Percentiles rank a stretch among this genome's conserved stretches.
These are phyloP conservation scores for Nyctibius grandis DNA, from an alignment of 2,797 vertebrate species.

Conservation along the genomic window DNA sequence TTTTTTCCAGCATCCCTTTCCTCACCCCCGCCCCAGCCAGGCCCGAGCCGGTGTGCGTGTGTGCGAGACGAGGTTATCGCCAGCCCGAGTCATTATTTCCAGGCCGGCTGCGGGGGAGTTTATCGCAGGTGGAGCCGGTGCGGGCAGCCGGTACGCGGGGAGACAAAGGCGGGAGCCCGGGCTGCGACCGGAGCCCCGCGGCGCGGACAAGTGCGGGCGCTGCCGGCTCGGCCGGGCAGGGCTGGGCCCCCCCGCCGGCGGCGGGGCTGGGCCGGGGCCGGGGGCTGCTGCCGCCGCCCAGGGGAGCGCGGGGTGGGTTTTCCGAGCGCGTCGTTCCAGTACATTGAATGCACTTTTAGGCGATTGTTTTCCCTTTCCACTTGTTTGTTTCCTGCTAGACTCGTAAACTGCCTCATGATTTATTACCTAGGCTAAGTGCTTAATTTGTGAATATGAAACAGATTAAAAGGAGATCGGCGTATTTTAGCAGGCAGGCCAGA, in stretches of 20 bases:
- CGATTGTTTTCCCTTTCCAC: constrained; percentile 72
- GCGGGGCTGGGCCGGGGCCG: not conserved
- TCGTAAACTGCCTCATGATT: constrained; percentile 80
- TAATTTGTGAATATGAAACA: constrained; percentile 84
- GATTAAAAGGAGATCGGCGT: constrained; percentile 80
- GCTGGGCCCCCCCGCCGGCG: not conserved
- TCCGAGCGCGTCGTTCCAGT: constrained; percentile 35
- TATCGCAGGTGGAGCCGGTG: constrained; percentile 11
- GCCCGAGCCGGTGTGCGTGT: not conserved
- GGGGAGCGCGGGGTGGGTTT: not conserved
- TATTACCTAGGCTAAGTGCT: constrained; percentile 82
- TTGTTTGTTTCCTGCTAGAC: constrained; percentile 79
- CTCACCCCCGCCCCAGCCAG: not conserved
- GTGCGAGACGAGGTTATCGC: not conserved
- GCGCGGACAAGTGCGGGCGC: not conserved
- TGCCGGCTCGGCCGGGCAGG: not conserved
- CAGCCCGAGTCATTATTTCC: constrained; percentile 29
- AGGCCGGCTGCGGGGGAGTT: constrained; percentile 1
- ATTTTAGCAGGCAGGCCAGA: constrained; percentile 79
- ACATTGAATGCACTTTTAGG: constrained; percentile 56
- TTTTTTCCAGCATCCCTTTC: not conserved
- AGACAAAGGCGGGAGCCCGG: not conserved
- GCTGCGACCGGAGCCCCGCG: not conserved
- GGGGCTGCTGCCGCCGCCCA: not conserved
- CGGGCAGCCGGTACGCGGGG: not conserved